These are phyloP conservation scores for Struthidea cinerea DNA, from an alignment of 2,113 vertebrate species.

Conservation along the genomic window DNA sequence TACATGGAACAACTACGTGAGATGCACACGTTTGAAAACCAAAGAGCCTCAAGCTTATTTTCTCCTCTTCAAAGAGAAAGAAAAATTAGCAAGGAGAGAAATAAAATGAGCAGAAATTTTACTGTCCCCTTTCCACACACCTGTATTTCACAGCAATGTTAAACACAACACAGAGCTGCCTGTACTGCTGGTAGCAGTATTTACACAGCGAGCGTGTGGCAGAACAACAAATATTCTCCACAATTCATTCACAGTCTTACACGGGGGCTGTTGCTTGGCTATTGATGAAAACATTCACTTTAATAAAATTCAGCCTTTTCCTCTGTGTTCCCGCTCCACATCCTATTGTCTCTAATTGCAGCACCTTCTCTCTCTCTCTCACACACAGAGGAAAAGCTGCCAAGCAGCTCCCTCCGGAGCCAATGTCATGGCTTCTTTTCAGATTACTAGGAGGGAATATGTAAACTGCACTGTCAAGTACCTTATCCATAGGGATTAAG, in stretches of 20 bases:
- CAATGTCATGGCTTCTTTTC: not conserved
- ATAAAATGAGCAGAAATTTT: not conserved
- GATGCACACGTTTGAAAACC: not conserved
- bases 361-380: not conserved
- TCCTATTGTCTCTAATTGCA: constrained; percentile 18
- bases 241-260: constrained; percentile 30
- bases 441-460: not conserved
- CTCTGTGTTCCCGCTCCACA: not conserved
- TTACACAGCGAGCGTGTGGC: not conserved
- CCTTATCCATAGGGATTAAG: not conserved
- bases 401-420: not conserved
- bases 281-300: constrained; percentile 39
- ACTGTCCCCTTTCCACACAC: not conserved
- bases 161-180: not conserved
- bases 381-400: not conserved
- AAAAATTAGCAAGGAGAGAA: not conserved
- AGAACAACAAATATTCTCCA: not conserved
- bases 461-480: not conserved
- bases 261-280: not conserved
- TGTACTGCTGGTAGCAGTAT: not conserved
- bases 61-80: not conserved
- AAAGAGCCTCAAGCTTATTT: not conserved
- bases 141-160: not conserved
- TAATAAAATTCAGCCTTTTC: constrained; percentile 9
- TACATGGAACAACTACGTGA: not conserved